Base-by-base conservation (phyloP, 2,888 invertebrate genomes). In the Stomorhina lunata region DNA sequence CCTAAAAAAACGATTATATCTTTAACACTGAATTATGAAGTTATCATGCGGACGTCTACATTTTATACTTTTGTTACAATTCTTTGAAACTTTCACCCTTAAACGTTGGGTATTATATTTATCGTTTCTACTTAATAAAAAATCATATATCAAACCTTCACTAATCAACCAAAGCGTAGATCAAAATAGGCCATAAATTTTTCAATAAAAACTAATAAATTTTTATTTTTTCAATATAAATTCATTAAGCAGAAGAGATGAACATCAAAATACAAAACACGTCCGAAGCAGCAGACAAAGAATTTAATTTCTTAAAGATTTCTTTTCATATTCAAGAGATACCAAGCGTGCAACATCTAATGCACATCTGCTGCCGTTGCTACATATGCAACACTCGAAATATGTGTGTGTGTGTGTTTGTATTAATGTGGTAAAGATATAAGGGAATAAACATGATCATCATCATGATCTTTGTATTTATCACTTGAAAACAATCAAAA, bases 311-410 rank as follows among this genome's bases (percentile, higher is more conserved):
- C 82, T 75, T 75, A 27, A 75, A 79, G 82, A 79, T 75, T 73
- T 69, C 37, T 66, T 76, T 55, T n/a, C n/a, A n/a, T n/a, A 22
- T 29, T 32, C 0, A 32, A 5, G 29, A 1, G 9, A 12, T 53
- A 22, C 12, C 34, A 55, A 73, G 37, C 40, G 65, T 53, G 43
- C 43, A 71, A 65, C 57, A 57, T 55, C 32, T 29, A 72, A 61
- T 27, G 73, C 78, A 82, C 82, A 82, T 79, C 82, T 82, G 82
- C 82, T 65, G 53, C 82, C 79, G 75, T 79, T 82, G 82, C 82
- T 65, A 45, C 78, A 68, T 66, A 78, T 78, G 81, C 48, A 63
- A 43, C 57, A 40, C 59, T 63, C 48, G 53, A 48, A 48, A 48
- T 57, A 4, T n/a, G 12, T 66, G 34, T 63, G 25, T n/a, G 15